Evolutionary conservation across 2,888 invertebrate species (phyloP), one percentile per base, ranked within the genome.

Genomic region (Phengaris arion): DNA sequence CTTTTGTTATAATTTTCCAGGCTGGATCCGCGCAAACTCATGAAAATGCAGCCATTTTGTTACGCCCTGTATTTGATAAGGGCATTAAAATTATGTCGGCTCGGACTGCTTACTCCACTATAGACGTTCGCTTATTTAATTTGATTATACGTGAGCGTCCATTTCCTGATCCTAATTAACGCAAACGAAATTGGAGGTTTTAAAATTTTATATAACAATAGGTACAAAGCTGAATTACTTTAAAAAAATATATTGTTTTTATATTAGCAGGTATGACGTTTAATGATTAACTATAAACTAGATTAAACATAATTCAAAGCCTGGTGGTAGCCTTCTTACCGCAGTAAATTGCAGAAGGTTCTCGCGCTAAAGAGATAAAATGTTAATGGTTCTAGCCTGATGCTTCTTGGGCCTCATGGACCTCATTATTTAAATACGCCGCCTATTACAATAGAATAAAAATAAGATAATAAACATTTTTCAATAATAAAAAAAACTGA

Each of bases 1-100:
- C 93, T 93, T 92, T 93, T 93, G 93, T 93, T 93, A 93, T 93
- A 93, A 93, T 93, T 93, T 93, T 92, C 91, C 92, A 90, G 92
- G 89, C 90, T 86, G 88, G 88, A 88, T 89, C 89, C 91, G 91
- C 89, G 89, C 90, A 89, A 91, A 91, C 91, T 92, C 90, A 89
- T 89, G 91, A 90, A 92, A 93, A 91, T 86, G 89, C 88, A 87
- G 91, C 92, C 92, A 92, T 93, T 92, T 93, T 92, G 92, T 93
- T 91, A 93, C 93, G 89, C 92, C 91, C 90, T 93, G 93, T 93
- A 92, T 93, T 93, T 93, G 93, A 93, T 93, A 93, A 93, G 93
- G 91, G 89, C 92, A 90, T 92, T 93, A 92, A 92, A 92, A 91
- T 93, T 92, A 92, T 84, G 88, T 89, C 81, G 86, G 85, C 89